Percentiles rank a stretch among this genome's conserved stretches.
Evolutionary conservation across 2,113 vertebrate species (phyloP).

Genomic region (Corythoichthys intestinalis): DNA sequence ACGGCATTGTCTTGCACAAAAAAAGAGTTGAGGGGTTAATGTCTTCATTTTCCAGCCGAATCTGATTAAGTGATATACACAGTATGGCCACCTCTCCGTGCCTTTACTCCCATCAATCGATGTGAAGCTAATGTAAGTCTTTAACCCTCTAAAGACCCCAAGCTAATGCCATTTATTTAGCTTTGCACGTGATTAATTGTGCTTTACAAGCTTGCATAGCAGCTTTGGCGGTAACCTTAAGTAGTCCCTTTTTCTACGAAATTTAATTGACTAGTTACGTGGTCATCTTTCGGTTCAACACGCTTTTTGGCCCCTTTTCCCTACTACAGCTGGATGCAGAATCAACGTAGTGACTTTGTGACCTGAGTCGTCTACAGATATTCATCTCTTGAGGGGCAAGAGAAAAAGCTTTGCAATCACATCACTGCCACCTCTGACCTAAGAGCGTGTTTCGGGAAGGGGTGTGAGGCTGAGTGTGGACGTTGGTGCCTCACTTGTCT

Average conservation of each 20-base stretch:
- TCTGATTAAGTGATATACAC: constrained; percentile 54
- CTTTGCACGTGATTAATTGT: constrained; percentile 36
- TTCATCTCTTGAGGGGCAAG: constrained; percentile 25
- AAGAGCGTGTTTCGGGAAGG: constrained; percentile 24
- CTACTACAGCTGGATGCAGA: constrained; percentile 7
- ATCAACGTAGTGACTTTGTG: constrained; percentile 3
- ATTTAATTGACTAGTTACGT: constrained; percentile 40
- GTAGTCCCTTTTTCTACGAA: constrained; percentile 24
- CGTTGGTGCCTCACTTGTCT: constrained; percentile 35
- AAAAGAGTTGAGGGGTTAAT: constrained; percentile 50
- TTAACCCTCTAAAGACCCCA: constrained; percentile 57
- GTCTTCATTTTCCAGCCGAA: constrained; percentile 40
- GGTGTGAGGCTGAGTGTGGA: constrained; percentile 30
- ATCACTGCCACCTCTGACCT: constrained; percentile 35
- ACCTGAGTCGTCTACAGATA: constrained; percentile 1
- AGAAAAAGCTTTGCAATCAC: constrained; percentile 27
- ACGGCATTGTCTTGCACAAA: constrained; percentile 38
- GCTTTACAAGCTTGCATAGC: constrained; percentile 31
- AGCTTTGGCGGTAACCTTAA: constrained; percentile 29
- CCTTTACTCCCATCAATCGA: constrained; percentile 29
- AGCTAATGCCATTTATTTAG: constrained; percentile 51
- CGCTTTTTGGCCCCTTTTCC: constrained; percentile 12
- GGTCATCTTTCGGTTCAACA: constrained; percentile 39
- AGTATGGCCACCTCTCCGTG: neutral
- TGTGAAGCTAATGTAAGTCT: constrained; percentile 56